Percentiles rank a stretch among this genome's conserved stretches.
Conservation (phyloP, 2,113 vertebrate genomes). For the Malurus alboscapulatus region DNA sequence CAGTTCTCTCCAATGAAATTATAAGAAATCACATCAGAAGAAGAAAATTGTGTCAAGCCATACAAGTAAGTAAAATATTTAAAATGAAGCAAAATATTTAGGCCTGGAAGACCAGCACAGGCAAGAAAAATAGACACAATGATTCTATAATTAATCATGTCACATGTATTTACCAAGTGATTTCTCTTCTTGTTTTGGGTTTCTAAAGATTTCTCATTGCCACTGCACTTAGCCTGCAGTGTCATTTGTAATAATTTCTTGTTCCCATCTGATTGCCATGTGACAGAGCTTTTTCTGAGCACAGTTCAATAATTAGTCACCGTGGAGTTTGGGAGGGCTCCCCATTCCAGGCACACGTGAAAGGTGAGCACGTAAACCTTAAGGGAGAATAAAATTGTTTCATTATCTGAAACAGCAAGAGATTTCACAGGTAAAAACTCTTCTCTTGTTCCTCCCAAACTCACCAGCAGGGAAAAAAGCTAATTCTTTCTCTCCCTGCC, state of each 20-base stretch:
- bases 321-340: background rate
- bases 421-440: background rate
- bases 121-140: slow-evolving; percentile 38
- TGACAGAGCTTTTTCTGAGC: slow-evolving; percentile 29
- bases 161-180: background rate
- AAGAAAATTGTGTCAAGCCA: slow-evolving; percentile 19
- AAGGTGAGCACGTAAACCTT: background rate
- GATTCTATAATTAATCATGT: slow-evolving; percentile 4
- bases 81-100: background rate
- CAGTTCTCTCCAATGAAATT: background rate
- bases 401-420: slow-evolving; percentile 33
- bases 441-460: background rate
- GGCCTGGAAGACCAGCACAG: background rate
- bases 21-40: slow-evolving; percentile 36
- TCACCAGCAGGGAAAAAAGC: background rate
- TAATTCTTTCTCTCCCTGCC: background rate
- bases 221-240: background rate
- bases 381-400: background rate
- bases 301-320: background rate
- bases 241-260: slow-evolving; percentile 19
- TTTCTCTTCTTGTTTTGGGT: background rate
- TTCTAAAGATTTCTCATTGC: slow-evolving; percentile 26
- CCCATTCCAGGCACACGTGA: background rate
- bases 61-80: slow-evolving; percentile 27
- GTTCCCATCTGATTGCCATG: slow-evolving; percentile 16